phyloP scores from a whole-genome alignment of 2,888 invertebrate species.

The Meliscaeva auricollis region DNA sequence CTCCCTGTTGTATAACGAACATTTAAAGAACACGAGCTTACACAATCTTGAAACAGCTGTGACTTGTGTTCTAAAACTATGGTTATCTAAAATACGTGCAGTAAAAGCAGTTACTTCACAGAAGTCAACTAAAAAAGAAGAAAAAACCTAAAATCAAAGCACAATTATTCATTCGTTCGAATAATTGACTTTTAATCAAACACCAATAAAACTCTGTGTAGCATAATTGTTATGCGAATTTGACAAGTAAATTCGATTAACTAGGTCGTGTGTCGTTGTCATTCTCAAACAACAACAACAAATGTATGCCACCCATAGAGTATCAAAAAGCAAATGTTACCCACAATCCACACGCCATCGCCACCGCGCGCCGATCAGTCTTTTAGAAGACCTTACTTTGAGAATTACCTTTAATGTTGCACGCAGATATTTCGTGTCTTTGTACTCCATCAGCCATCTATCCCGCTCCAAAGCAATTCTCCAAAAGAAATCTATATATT shows the following conservation, averaged over 20 bases:
- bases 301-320: conserved; percentile 51
- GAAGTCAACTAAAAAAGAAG: background rate
- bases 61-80: too few species aligned
- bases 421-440: conserved; percentile 19
- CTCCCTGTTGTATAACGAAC: too few species aligned
- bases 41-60: too few species aligned
- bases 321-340: conserved; percentile 42
- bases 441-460: conserved; percentile 41
- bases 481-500: conserved; percentile 48
- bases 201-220: conserved; percentile 9
- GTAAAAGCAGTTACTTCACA: too few species aligned
- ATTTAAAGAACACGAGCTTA: too few species aligned
- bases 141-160: background rate
- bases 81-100: too few species aligned
- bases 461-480: conserved; percentile 32
- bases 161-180: background rate
- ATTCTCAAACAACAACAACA: background rate
- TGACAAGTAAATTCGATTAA: conserved; percentile 57
- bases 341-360: conserved; percentile 34
- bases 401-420: conserved; percentile 49
- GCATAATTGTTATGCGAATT: conserved; percentile 44
- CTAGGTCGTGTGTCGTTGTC: conserved; percentile 13
- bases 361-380: conserved; percentile 27
- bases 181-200: conserved; percentile 1
- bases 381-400: conserved; percentile 22